phyloP scores from a whole-genome alignment of 1,140 invertebrate genomes.

The Drosophila biarmipes region DNA sequence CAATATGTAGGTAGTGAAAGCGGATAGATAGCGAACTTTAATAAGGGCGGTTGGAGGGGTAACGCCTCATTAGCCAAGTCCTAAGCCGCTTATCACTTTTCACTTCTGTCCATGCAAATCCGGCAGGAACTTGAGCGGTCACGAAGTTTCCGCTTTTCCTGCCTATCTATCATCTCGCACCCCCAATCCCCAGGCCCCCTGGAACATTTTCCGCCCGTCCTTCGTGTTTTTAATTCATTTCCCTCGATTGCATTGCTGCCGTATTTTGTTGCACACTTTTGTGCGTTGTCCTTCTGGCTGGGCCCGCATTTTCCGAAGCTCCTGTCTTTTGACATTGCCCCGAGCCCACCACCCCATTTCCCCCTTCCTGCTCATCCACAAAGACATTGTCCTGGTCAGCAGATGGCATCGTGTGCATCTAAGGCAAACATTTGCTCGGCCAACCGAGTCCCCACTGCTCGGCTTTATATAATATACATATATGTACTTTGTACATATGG shows the following conservation, averaged over 20 bases:
- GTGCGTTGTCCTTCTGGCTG: slow-evolving; percentile 11
- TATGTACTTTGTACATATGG: not conserved
- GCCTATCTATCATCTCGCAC: slow-evolving; percentile 26
- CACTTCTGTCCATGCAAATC: slow-evolving; percentile 32
- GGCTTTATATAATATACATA: no score
- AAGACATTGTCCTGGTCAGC: slow-evolving; percentile 34
- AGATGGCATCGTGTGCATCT: slow-evolving; percentile 13
- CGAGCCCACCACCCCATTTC: not conserved
- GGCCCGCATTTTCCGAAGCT: slow-evolving; percentile 21
- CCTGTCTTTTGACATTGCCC: slow-evolving; percentile 9
- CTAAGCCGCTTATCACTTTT: slow-evolving; percentile 50
- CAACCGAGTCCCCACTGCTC: not conserved
- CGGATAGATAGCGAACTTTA: slow-evolving; percentile 8
- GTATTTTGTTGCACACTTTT: slow-evolving; percentile 25
- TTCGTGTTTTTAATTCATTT: slow-evolving; percentile 33
- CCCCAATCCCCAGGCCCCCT: not conserved
- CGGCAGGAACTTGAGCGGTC: slow-evolving; percentile 24
- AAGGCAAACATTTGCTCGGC: slow-evolving; percentile 17
- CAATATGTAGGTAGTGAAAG: slow-evolving; percentile 9
- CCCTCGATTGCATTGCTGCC: slow-evolving; percentile 28
- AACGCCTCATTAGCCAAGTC: slow-evolving; percentile 17
- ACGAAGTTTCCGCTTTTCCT: slow-evolving; percentile 15
- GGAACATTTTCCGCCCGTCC: slow-evolving; percentile 3
- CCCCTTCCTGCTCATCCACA: not conserved
- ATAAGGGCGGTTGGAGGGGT: not conserved